A percentile compares a stretch with the other conserved stretches of the same genome.
These are phyloP conservation scores for Brenthis ino DNA, from an alignment of 2,888 invertebrate species.

Conservation along the genomic window DNA sequence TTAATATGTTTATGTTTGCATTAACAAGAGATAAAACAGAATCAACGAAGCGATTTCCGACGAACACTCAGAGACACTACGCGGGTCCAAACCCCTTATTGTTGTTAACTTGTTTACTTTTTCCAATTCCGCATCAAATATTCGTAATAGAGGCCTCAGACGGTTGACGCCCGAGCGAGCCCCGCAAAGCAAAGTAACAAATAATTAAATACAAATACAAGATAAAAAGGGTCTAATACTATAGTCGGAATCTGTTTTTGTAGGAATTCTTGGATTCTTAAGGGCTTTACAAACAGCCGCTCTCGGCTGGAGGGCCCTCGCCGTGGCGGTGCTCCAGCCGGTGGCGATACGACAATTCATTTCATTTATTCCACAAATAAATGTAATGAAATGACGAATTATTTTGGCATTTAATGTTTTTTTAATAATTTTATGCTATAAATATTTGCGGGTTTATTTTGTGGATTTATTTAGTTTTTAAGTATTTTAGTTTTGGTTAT, in stretches of 20 bases:
- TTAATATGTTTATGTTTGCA: too few relatives aligned
- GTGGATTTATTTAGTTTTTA: not conserved
- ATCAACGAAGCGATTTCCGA: too few relatives aligned
- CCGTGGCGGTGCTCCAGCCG: constrained; percentile 1
- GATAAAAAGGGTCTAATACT: constrained; percentile 34
- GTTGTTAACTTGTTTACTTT: not conserved
- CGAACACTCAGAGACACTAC: too few relatives aligned
- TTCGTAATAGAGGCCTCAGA: not conserved
- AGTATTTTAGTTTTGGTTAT: too few relatives aligned
- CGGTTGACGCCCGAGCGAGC: constrained; percentile 17
- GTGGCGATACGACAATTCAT: constrained; percentile 22
- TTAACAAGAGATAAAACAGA: too few relatives aligned
- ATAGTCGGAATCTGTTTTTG: constrained; percentile 37
- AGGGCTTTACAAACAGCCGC: constrained; percentile 27
- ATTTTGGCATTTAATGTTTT: constrained; percentile 1
- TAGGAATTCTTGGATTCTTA: constrained; percentile 17
- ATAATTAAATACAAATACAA: constrained; percentile 40
- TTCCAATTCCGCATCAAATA: not conserved
- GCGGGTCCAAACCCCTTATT: not conserved
- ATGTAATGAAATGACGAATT: constrained; percentile 16
- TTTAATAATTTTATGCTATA: constrained; percentile 1
- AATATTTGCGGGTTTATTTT: not conserved
- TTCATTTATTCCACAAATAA: constrained; percentile 25
- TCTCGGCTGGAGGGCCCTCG: constrained; percentile 16
- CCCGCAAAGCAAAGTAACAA: constrained; percentile 27